Evolutionary conservation across 2,113 vertebrate species (phyloP), one percentile per base, ranked within the genome.

Genomic region (Dissostichus mawsoni): DNA sequence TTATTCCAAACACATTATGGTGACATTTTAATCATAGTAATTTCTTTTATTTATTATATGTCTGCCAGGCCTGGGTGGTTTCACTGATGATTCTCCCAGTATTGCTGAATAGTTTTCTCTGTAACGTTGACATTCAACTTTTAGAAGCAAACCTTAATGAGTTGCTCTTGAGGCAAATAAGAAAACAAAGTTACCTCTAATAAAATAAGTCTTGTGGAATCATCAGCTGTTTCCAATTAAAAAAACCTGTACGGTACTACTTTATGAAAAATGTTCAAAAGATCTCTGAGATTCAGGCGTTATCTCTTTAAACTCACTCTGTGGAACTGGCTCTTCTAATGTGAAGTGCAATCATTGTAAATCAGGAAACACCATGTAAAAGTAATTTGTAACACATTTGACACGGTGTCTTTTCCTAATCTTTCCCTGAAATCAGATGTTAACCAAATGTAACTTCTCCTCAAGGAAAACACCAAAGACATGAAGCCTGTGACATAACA

Each of bases 1-100:
- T 71, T 50, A 72, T 78, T 72, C 16, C 14, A 71, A 83, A 81
- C 80, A 87, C 23, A 62, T 81, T 51, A 2, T n/a, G 11, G 20
- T 68, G 53, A 59, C 11, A 25, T 3, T 41, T 14, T 48, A 25
- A 14, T 0, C 56, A 55, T 45, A 23, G 6, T 29, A 13, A 20
- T 51, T 29, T 66, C 2, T 50, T 20, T 50, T 20, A 51, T 10
- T 5, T 8, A 12, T 8, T 36, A 12, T 2, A 4, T 4, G 29
- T 29, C 29, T 3, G 29, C 29, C 29, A 29, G 29, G 29, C 29
- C 29, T 29, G 29, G 4, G 25, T 53, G 10, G n/a, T 83, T 81
- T 61, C 8, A 6, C 9, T 58, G 14, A 14, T 44, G n/a, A 33
- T 0, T 41, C 16, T 53, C 14, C 33, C 18, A 36, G 6, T 13